Evolutionary conservation across 1,140 invertebrate species (phyloP).

Genomic region (Pinna nobilis): DNA sequence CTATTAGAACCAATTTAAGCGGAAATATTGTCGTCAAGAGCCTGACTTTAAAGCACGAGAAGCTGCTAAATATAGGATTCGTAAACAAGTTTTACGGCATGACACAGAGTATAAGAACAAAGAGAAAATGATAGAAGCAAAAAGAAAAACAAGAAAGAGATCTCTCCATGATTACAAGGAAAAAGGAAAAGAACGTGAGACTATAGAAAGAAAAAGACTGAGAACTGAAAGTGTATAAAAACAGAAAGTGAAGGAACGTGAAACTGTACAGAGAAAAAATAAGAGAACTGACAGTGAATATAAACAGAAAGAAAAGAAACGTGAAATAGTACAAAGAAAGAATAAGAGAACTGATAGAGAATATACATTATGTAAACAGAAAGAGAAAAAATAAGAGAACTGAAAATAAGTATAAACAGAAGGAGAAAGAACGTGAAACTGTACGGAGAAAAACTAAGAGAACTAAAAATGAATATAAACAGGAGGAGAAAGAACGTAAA

Average conservation of each 20-base stretch:
- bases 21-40: no score
- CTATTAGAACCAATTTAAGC: no score
- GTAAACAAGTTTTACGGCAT: no score
- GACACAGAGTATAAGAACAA: no score
- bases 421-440: not conserved
- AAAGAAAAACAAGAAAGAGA: not conserved
- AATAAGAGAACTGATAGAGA: not conserved
- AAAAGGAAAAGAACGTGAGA: not conserved
- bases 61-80: no score
- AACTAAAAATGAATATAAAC: not conserved
- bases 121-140: no score
- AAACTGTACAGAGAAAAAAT: not conserved
- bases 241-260: not conserved
- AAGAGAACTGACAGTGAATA: not conserved
- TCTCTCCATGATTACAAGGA: not conserved
- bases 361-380: not conserved
- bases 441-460: not conserved
- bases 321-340: not conserved
- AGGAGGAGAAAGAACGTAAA: not conserved
- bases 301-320: not conserved
- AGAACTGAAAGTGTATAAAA: not conserved
- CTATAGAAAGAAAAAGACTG: not conserved
- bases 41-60: no score
- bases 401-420: not conserved
- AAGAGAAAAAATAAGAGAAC: not conserved